These are phyloP conservation scores for Himalopsyche anomala DNA, from an alignment of 2,888 invertebrate species.

Conservation along the genomic window DNA sequence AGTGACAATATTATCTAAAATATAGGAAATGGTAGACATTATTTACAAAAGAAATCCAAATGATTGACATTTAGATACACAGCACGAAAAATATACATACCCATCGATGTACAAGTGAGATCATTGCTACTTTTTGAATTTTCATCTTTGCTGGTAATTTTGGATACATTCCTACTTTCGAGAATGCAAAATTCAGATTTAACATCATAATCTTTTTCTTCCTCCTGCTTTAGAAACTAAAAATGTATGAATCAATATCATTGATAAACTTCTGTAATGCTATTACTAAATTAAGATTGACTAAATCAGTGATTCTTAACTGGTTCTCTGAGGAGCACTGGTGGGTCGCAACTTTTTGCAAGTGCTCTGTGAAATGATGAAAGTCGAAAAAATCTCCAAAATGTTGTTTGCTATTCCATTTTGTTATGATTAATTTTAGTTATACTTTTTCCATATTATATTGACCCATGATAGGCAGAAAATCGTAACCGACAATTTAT, in stretches of 20 bases:
- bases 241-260: neutral
- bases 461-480: too few relatives aligned
- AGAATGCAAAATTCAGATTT: conserved; percentile 45
- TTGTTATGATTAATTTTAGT: too few relatives aligned
- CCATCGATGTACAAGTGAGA: conserved; percentile 23
- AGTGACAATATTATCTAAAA: conserved; percentile 13
- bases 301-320: too few relatives aligned
- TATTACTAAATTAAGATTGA: too few relatives aligned
- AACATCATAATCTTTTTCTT: conserved; percentile 47
- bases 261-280: neutral
- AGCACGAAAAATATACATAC: neutral
- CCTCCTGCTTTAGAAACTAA: conserved; percentile 54
- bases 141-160: conserved; percentile 36
- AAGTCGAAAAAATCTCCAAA: too few relatives aligned
- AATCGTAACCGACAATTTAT: too few relatives aligned
- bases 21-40: neutral
- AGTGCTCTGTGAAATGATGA: too few relatives aligned
- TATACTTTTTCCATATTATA: too few relatives aligned
- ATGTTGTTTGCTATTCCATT: too few relatives aligned
- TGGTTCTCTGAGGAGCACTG: too few relatives aligned
- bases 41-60: neutral
- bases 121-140: conserved; percentile 31
- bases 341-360: too few relatives aligned
- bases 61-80: neutral
- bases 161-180: conserved; percentile 38